Evolutionary conservation across 2,113 vertebrate species (phyloP), one percentile per base, ranked within the genome.

Genomic region (Daboia siamensis): DNA sequence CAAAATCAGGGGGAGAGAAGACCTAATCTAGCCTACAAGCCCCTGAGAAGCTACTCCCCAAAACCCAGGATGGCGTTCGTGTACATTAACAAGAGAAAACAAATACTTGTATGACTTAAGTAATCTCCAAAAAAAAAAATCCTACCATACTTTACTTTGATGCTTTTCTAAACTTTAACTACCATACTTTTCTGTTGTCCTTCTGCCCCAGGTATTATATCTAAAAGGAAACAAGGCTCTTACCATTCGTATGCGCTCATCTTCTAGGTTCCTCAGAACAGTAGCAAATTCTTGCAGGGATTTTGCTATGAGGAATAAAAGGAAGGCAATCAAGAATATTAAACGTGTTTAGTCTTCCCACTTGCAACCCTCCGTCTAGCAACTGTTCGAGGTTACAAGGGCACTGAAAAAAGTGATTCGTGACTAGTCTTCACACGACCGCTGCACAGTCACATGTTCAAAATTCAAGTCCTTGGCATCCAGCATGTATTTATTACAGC

Each of bases 211-310:
- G 26, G 26, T 24, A 44, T 56, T 54, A 48, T 69, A 69, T 6
- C 56, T 85, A 84, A 48, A 69, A 11, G 4, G n/a, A 11, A 12
- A 5, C 5, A 44, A 61, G 39, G 12, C 24, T 59, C 98, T 54
- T 97, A 99, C 99, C 99, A 99, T 99, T 91, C 99, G 98, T 93
- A 98, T 99, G 95, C 99, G 97, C 96, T 99, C 99, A 46, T 99
- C 99, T 94, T 99, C 99, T 95, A 99, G 98, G 97, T 99, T 99
- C 96, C 98, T 98, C 86, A 99, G 97, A 93, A 99, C 99, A 0
- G 98, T 98, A 94, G 99, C 98, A 44, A 99, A 99, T 97, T 99
- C 99, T 97, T 99, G 99, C 91, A 99, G 98, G 80, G 99, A 99
- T 93, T 98, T 98, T 94, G 99, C 99, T 93, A 26, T 9, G 99